These are phyloP conservation scores for Chrysocyon brachyurus DNA, from an alignment of 2,797 vertebrate genomes.

Conservation along the genomic window DNA sequence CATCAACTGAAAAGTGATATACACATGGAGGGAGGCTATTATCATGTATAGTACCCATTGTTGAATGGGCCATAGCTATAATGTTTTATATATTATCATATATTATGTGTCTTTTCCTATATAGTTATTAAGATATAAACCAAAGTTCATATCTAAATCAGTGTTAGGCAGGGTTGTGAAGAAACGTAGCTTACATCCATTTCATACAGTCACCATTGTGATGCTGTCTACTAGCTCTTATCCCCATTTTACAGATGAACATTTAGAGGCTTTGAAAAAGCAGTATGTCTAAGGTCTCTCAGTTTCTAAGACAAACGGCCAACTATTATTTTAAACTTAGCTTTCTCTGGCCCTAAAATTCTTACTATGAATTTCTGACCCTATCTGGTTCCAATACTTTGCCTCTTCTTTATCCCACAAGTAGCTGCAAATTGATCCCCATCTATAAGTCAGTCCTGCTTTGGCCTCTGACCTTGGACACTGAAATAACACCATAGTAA, in stretches of 20 bases:
- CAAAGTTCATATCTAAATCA: neutral
- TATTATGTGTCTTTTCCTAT: neutral
- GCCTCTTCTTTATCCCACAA: neutral
- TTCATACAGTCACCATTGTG: neutral
- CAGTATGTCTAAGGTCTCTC: neutral
- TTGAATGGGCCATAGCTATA: neutral
- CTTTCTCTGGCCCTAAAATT: neutral
- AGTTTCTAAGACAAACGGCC: neutral
- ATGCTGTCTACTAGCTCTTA: neutral
- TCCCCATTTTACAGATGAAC: neutral
- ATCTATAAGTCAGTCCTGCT: neutral
- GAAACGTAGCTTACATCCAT: neutral
- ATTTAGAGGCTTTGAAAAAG: neutral
- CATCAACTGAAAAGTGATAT: neutral
- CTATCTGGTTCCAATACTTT: neutral
- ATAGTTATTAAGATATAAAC: neutral
- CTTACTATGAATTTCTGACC: neutral
- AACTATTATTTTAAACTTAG: neutral
- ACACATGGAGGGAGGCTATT: neutral
- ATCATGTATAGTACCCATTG: neutral
- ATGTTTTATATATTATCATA: neutral
- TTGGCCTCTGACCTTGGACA: neutral
- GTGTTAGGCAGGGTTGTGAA: neutral
- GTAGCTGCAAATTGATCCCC: neutral
- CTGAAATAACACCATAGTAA: neutral